Evolutionary conservation across 2,888 invertebrate species (phyloP), one percentile per base, ranked within the genome.

Genomic region (Stenichneumon culpator): DNA sequence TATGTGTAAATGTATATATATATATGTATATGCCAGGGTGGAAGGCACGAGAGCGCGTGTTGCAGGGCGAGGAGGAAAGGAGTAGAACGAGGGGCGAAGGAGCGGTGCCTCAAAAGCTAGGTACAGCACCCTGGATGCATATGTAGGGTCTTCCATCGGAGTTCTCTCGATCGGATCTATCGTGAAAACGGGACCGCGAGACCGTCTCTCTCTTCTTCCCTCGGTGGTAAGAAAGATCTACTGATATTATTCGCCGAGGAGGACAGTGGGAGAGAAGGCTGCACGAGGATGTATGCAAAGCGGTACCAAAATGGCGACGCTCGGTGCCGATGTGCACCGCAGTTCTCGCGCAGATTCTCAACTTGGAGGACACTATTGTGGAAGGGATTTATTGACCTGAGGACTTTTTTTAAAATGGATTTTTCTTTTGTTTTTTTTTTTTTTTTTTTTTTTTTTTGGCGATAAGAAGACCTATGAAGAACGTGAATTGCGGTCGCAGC

Each of bases 281-380:
- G 32, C 60, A 47, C 9, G 44, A 47, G 32, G 11, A 47, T 73
- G n/a, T 28, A 44, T 67, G 69, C 36, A 83, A 70, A 75, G 65
- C 70, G 84, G 84, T 77, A 84, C 73, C 80, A 80, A 80, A 80
- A 80, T 80, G 80, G 80, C 80, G 72, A 63, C 39, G 3, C 22
- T 25, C 77, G 28, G 28, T 14, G 32, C 2, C 57, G 36, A 52
- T 25, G 22, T 7, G 6, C 57, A 73, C 39, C 57, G 57, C 44
- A 16, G 25, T 57, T 25, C 57, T 36, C 16, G 72, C 14, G 25
- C 14, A 16, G 16, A n/a, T n/a, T n/a, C n/a, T n/a, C n/a, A n/a
- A 16, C 28, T 25, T 16, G 28, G 25, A n/a, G 11, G 4, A 32
- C 1, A 1, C 11, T 25, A 32, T 60, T 6, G 16, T 16, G 16